Evolutionary conservation across 2,113 vertebrate species (phyloP).

Genomic region (Acinonyx jubatus): DNA sequence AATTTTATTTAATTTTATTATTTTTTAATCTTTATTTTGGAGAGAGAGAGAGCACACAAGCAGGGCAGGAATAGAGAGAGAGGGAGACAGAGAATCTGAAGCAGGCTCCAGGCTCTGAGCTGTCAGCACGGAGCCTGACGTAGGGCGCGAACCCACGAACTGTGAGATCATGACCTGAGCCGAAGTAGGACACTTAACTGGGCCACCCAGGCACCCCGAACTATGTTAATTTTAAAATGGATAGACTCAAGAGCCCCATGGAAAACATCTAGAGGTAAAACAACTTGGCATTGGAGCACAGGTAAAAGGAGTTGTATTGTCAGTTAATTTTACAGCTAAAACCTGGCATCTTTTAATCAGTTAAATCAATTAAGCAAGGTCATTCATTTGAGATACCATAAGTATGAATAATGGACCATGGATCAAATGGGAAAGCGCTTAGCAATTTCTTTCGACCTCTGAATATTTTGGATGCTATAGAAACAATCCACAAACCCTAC

Average conservation of each 20-base stretch:
- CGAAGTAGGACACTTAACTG: too few relatives aligned
- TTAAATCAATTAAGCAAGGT: constrained; percentile 16
- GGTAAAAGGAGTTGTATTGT: not conserved
- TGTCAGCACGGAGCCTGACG: too few relatives aligned
- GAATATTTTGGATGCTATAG: not conserved
- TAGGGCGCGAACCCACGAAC: too few relatives aligned
- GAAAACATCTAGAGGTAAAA: constrained; percentile 30
- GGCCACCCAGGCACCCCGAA: not conserved
- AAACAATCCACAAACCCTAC: constrained; percentile 22
- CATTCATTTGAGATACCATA: constrained; percentile 33
- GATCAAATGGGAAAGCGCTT: not conserved
- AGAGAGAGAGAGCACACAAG: too few relatives aligned
- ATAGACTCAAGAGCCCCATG: not conserved
- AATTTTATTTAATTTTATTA: not conserved
- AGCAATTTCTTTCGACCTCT: constrained; percentile 30
- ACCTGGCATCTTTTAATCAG: constrained; percentile 26
- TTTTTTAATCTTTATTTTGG: too few relatives aligned
- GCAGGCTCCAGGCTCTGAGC: too few relatives aligned
- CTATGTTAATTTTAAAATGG: not conserved
- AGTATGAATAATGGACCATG: not conserved
- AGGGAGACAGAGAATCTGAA: too few relatives aligned
- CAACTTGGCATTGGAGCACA: not conserved
- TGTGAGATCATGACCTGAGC: too few relatives aligned
- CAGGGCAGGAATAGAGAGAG: too few relatives aligned
- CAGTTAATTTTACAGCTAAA: constrained; percentile 35